Evolutionary conservation across 2,888 invertebrate species (phyloP), one percentile per base, ranked within the genome.

Genomic region (Panopea generosa): DNA sequence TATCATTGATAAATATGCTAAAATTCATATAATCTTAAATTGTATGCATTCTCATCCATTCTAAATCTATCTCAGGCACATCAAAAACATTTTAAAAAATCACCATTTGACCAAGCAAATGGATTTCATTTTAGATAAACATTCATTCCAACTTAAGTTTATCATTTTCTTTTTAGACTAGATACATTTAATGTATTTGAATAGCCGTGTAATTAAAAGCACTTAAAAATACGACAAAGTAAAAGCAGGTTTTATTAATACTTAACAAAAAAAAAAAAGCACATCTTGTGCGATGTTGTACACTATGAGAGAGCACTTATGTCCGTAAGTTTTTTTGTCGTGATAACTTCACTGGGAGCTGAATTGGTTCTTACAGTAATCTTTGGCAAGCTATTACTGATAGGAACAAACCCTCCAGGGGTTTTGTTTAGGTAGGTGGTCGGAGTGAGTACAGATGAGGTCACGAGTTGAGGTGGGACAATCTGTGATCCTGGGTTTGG

Each of bases 391-490:
- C 43, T 26, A 52, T 27, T 65, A 9, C 52, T 57, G 18, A 81
- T 72, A 14, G 81, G 81, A 20, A 81, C 66, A 47, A 81, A 81
- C 47, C 81, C 72, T 14, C 81, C 77, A 11, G 56, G 63, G 57
- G 74, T 45, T 49, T 65, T 71, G 26, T 59, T 55, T 18, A 68
- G 20, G 22, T 65, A 40, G 16, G 77, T 49, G 27, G 55, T 45
- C 3, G 72, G 53, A 14, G 66, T 53, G 9, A 67, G 43, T 2
- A 67, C 43, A 9, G 70, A 60, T 11, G 61, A 53, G 16, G 62
- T 59, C 18, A 69, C 26, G 29, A 72, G 47, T 20, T 66, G 61
- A n/a, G 81, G 77, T 22, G 81, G 60, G 22, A 75, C 62, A 33
- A 75, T 81, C 38, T 77, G 75, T 16, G 72, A 55, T 0, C 72